Percentiles rank a stretch among this genome's conserved stretches.
phyloP scores from a whole-genome alignment of 2,888 invertebrate species.

The Troides aeacus region DNA sequence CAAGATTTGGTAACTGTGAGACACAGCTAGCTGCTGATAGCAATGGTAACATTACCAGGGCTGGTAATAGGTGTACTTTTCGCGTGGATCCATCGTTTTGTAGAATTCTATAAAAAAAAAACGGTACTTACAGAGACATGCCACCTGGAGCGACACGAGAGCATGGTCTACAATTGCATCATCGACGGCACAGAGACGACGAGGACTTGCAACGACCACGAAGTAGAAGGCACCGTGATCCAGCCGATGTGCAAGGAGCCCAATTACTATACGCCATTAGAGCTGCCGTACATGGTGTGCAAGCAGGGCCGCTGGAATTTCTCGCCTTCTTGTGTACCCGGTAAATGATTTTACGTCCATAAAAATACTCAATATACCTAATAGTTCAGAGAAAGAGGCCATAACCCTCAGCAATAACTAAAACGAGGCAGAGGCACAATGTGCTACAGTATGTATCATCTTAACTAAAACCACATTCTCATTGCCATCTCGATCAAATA shows the following conservation, averaged over 20 bases:
- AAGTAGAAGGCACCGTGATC: slow-evolving; percentile 29
- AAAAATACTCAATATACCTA: too few species aligned
- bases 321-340: slow-evolving; percentile 29
- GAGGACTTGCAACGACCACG: slow-evolving; percentile 23
- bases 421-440: too few species aligned
- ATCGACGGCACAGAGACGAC: slow-evolving; percentile 23
- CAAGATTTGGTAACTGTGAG: too few species aligned
- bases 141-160: slow-evolving; percentile 22
- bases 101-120: not conserved
- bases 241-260: slow-evolving; percentile 32
- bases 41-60: too few species aligned
- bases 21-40: too few species aligned
- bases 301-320: slow-evolving; percentile 26
- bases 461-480: too few species aligned
- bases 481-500: too few species aligned
- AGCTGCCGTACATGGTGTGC: slow-evolving; percentile 32
- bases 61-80: too few species aligned
- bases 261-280: slow-evolving; percentile 29
- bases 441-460: too few species aligned
- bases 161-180: slow-evolving; percentile 31
- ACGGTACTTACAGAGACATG: slow-evolving; percentile 27
- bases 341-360: slow-evolving; percentile 32
- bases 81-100: not conserved
- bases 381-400: too few species aligned
- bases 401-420: too few species aligned